Percentiles rank a stretch among this genome's conserved stretches.
Conservation (phyloP, 2,113 vertebrate genomes). For the Ancistrus triradiatus region DNA sequence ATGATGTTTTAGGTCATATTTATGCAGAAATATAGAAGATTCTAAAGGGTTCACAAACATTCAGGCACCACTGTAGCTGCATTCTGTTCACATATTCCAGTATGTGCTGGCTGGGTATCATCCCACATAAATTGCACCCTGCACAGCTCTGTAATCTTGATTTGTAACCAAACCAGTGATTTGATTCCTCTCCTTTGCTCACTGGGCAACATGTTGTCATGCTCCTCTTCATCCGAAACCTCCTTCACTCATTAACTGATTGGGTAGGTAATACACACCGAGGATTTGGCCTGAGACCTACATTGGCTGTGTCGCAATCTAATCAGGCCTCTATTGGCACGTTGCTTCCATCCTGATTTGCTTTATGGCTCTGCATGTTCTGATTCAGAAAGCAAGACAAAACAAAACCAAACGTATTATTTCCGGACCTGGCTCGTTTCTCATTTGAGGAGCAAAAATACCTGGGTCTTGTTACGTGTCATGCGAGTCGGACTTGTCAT, state of each 20-base stretch:
- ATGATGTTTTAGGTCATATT: too few species aligned
- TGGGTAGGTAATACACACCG: constrained; percentile 34
- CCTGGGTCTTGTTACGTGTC: constrained; percentile 35
- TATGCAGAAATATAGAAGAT: too few species aligned
- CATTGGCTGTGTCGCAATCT: constrained; percentile 31
- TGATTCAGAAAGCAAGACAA: constrained; percentile 31
- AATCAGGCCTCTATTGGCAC: constrained; percentile 32
- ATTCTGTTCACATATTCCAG: too few species aligned
- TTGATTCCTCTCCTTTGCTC: constrained; percentile 3
- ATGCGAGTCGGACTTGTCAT: constrained; percentile 35
- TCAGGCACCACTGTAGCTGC: too few species aligned
- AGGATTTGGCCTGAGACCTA: constrained; percentile 2
- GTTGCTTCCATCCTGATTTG: constrained; percentile 30
- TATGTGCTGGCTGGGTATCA: too few species aligned
- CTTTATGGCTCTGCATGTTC: constrained; percentile 16
- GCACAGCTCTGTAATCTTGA: not conserved
- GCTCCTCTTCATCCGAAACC: constrained; percentile 20
- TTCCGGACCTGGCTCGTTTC: constrained; percentile 22
- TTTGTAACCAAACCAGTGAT: constrained; percentile 4
- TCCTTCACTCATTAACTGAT: constrained; percentile 36
- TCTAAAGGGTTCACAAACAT: too few species aligned
- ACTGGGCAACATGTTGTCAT: not conserved
- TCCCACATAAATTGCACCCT: not conserved
- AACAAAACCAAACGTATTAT: constrained; percentile 21
- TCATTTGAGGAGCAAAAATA: constrained; percentile 42